Evolutionary conservation across 2,113 vertebrate genomes (phyloP).

Genomic region (Neolamprologus longior): DNA sequence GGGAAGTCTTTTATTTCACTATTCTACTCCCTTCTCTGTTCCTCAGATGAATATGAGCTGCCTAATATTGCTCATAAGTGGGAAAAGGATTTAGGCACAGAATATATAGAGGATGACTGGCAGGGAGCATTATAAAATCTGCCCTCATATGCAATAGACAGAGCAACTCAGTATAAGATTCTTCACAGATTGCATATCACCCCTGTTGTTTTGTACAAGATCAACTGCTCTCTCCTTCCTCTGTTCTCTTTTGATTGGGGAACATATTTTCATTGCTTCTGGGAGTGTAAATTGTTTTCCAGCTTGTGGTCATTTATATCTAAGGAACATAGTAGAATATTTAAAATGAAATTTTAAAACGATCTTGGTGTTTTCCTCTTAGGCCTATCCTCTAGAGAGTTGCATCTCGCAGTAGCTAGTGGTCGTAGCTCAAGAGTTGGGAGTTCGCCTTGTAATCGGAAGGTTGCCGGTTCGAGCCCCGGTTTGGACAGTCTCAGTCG

Average conservation of each 20-base stretch:
- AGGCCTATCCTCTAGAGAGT: background rate
- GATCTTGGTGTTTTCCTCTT: background rate
- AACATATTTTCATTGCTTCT: background rate
- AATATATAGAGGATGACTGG: background rate
- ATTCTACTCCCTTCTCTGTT: background rate
- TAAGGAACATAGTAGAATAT: background rate
- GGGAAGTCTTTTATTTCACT: background rate
- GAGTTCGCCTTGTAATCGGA: rapidly evolving
- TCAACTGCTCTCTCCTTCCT: background rate
- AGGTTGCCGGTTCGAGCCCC: rapidly evolving
- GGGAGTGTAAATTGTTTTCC: background rate
- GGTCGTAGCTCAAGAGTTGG: background rate
- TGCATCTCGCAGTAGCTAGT: background rate
- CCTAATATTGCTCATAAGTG: background rate
- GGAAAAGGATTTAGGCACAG: background rate
- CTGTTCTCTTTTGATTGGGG: background rate
- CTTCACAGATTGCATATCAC: background rate
- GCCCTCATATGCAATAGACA: background rate
- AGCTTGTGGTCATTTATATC: background rate
- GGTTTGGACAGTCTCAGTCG: background rate
- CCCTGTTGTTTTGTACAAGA: background rate
- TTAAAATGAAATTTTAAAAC: background rate
- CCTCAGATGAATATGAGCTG: background rate
- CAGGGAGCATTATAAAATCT: background rate
- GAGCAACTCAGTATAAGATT: background rate